Evolutionary conservation across 2,797 vertebrate genomes (phyloP), one percentile per base, ranked within the genome.

Genomic region (Megaceryle alcyon): DNA sequence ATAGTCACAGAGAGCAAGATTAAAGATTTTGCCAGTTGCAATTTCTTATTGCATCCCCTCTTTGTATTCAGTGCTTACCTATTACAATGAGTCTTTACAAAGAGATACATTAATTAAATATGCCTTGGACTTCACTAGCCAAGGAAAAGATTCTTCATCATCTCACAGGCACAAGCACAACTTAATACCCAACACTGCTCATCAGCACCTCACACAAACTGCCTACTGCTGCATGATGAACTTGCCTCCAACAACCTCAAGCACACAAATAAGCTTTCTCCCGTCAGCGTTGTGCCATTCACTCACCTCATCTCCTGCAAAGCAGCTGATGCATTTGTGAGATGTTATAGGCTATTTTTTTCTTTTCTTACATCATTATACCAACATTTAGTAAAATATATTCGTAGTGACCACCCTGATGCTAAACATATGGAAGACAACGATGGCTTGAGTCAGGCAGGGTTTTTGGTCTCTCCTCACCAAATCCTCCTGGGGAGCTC

Each of bases 21-120:
- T 48, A 48, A 48, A 48, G 44, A 79, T 90, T 91, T 90, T 82
- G 82, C 92, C 70, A 77, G 70, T 17, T 66, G 76, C 91, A 56
- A 79, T 73, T 90, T 90, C 41, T 95, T 76, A 96, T 33, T 81
- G 46, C 63, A 90, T 39, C 33, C 73, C n/a, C 35, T 94, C 79
- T 86, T 87, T 63, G 35, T 69, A 86, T 53, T 92, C 82, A 65
- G 83, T 91, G 43, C 72, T 78, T 59, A 91, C 84, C 79, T 94
- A 96, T 7, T 79, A 61, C 87, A 76, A 65, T 33, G 51, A 86
- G 63, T 48, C 64, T 89, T 88, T 63, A 81, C 76, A 78, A 72
- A 86, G 26, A 92, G 92, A 63, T 69, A 76, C 73, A 91, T 96
- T 83, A 61, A 96, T 95, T 96, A 95, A 96, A 86, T 60, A 78